These are phyloP conservation scores for Drosophila seguyi DNA, from an alignment of 1,140 invertebrate genomes.

Conservation along the genomic window DNA sequence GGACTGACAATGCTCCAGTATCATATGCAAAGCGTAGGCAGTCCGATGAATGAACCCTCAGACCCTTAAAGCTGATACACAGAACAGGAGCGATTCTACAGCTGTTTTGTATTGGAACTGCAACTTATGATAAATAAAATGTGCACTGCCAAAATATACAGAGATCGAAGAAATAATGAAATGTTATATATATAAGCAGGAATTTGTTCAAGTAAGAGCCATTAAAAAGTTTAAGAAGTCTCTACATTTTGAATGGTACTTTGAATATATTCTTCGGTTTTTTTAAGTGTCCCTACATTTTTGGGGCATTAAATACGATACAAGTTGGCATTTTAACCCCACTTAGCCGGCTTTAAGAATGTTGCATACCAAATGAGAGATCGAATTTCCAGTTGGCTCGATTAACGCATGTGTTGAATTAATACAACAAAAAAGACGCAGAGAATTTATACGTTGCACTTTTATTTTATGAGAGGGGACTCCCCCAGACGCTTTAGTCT, in stretches of 20 bases:
- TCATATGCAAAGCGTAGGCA: constrained; percentile 53
- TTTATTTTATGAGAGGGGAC: constrained; percentile 55
- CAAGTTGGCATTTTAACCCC: constrained; percentile 49
- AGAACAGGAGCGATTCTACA: constrained; percentile 14
- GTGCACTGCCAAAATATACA: constrained; percentile 3
- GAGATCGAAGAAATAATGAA: not conserved
- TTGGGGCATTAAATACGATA: constrained; percentile 36
- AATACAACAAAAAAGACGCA: constrained; percentile 46
- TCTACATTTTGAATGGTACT: no score
- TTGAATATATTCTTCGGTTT: no score
- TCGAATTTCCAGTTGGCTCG: constrained; percentile 67
- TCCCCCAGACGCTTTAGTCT: constrained; percentile 21
- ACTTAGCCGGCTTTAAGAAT: constrained; percentile 72
- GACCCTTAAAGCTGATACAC: constrained; percentile 32
- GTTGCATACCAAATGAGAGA: constrained; percentile 53
- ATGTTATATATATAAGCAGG: no score
- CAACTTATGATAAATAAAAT: constrained; percentile 21
- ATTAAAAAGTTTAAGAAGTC: no score
- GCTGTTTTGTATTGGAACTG: constrained; percentile 26
- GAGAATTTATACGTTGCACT: constrained; percentile 63
- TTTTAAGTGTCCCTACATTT: constrained; percentile 8
- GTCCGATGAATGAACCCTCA: constrained; percentile 59
- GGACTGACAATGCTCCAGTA: constrained; percentile 54
- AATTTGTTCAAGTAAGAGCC: no score
- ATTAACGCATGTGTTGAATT: constrained; percentile 81